These are phyloP conservation scores for Heliocidaris erythrogramma DNA, from an alignment of 35 echinoderm and acorn worm species.

Conservation along the genomic window DNA sequence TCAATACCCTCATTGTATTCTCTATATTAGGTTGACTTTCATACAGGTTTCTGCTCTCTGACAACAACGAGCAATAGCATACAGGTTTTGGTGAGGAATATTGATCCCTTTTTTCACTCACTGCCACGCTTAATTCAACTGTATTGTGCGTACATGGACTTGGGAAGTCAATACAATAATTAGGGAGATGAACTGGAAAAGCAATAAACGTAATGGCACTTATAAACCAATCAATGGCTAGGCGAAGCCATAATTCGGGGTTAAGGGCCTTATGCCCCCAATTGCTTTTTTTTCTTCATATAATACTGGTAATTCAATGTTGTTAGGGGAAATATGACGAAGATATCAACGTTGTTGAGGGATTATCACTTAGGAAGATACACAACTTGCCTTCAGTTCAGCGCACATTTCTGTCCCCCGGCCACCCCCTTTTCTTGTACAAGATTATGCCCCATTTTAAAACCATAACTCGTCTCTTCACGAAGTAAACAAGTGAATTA, in stretches of 20 bases:
- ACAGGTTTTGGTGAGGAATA: not conserved
- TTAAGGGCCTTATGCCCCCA: not conserved
- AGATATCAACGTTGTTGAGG: not conserved
- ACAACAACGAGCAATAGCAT: not conserved
- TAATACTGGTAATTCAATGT: not conserved
- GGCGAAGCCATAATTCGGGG: not conserved
- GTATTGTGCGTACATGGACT: not conserved
- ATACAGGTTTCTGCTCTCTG: not conserved
- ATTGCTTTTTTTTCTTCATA: not conserved
- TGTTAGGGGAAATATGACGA: not conserved
- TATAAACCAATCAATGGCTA: not conserved
- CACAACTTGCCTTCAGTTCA: not conserved
- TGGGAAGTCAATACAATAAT: slow-evolving; percentile 5
- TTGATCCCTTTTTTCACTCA: not conserved
- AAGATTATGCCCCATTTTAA: not conserved
- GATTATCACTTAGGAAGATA: not conserved
- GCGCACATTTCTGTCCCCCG: not conserved
- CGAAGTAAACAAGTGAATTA: not conserved
- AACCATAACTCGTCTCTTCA: not conserved
- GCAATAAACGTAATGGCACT: slow-evolving; percentile 4
- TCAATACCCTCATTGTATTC: not conserved
- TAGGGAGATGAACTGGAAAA: slow-evolving; percentile 3
- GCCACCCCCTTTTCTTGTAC: not conserved
- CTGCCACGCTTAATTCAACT: slow-evolving; percentile 9
- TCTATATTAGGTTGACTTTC: not conserved